These are phyloP conservation scores for Coronaproctus castanopsis DNA, from an alignment of 2,888 invertebrate species.

Conservation along the genomic window DNA sequence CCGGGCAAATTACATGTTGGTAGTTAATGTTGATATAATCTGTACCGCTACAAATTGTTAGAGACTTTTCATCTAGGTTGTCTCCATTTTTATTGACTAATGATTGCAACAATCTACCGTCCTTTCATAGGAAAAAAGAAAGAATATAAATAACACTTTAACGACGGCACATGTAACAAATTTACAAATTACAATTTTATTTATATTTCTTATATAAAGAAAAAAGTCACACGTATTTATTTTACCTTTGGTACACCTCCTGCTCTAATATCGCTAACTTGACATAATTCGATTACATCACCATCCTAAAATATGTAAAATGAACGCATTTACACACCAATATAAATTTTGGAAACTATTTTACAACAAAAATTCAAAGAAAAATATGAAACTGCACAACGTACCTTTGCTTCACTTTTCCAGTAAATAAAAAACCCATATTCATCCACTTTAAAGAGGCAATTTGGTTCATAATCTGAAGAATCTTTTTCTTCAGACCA, in stretches of 20 bases:
- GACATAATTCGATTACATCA: conserved; percentile 91
- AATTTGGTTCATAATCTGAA: conserved; percentile 67
- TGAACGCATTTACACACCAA: too few relatives aligned
- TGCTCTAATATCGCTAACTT: conserved; percentile 90
- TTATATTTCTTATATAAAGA: too few relatives aligned
- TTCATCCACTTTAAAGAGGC: conserved; percentile 83
- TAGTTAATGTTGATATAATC: conserved; percentile 98
- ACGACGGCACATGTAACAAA: too few relatives aligned
- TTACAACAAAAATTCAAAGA: too few relatives aligned
- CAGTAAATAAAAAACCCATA: conserved; percentile 96
- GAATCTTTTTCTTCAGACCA: conserved; percentile 97
- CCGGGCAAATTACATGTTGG: conserved; percentile 88
- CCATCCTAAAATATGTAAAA: conserved; percentile 83
- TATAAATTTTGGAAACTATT: too few relatives aligned
- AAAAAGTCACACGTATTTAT: too few relatives aligned
- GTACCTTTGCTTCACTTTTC: conserved; percentile 88
- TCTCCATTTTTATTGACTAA: conserved; percentile 59
- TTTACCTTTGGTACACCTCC: conserved; percentile 80
- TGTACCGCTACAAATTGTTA: conserved; percentile 93
- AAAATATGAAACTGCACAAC: too few relatives aligned
- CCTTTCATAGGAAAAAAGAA: conserved; percentile 34
- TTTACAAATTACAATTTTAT: too few relatives aligned
- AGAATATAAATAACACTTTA: too few relatives aligned
- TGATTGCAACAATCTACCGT: conserved; percentile 55
- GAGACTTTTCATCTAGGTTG: conserved; percentile 70